Percentiles rank a stretch among this genome's conserved stretches.
These are phyloP conservation scores for Coleophora deauratella DNA, from an alignment of 2,888 invertebrate species.

Conservation along the genomic window DNA sequence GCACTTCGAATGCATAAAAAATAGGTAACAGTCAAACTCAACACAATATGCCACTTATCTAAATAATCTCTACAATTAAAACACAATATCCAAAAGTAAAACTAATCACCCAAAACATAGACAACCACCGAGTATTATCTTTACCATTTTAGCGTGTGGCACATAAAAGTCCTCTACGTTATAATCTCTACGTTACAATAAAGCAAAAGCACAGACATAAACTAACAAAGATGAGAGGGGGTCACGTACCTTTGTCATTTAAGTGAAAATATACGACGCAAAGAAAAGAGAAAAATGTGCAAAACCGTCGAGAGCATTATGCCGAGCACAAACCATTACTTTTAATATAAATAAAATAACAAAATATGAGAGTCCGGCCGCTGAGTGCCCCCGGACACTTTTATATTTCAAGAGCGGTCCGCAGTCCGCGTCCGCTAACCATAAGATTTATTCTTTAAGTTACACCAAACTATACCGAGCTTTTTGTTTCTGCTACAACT, in stretches of 20 bases:
- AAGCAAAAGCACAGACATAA: no score
- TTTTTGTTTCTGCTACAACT: slow-evolving; percentile 12
- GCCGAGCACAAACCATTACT: slow-evolving; percentile 67
- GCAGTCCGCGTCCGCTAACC: slow-evolving; percentile 28
- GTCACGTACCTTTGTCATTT: slow-evolving; percentile 67
- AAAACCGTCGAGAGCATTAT: slow-evolving; percentile 67
- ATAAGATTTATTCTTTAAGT: slow-evolving; percentile 42
- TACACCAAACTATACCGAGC: slow-evolving; percentile 13
- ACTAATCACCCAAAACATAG: no score
- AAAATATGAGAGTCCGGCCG: slow-evolving; percentile 74
- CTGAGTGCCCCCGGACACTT: slow-evolving; percentile 70
- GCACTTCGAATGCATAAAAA: no score
- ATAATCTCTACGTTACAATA: no score
- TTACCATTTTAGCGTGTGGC: no score
- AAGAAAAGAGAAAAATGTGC: slow-evolving; percentile 66
- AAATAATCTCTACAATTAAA: no score
- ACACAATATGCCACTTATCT: no score
- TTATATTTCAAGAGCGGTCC: slow-evolving; percentile 58
- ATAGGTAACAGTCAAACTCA: no score
- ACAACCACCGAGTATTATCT: no score
- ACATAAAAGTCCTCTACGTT: no score
- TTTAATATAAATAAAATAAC: slow-evolving; percentile 75
- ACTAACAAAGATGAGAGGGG: slow-evolving; percentile 51
- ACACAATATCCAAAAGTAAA: no score
- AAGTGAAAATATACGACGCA: slow-evolving; percentile 71